Conservation (phyloP, 2,113 vertebrate genomes). For the Peromyscus californicus region DNA sequence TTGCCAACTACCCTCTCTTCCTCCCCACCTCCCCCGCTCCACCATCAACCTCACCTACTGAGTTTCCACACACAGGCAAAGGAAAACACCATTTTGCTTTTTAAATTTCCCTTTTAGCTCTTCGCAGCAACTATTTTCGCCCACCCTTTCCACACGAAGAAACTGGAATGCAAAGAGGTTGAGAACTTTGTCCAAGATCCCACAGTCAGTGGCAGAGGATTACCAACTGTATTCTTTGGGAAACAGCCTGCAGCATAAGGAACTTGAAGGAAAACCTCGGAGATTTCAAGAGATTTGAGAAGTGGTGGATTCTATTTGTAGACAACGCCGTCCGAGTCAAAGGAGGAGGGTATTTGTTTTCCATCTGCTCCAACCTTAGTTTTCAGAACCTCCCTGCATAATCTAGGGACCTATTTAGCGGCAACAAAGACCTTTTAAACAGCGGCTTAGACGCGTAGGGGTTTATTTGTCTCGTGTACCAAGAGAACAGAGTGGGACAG, state of each 20-base stretch:
- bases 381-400: background rate
- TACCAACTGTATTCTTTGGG: background rate
- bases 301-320: background rate
- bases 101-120: background rate
- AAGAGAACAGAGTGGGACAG: background rate
- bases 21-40: fast-evolving
- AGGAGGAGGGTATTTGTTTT: slow-evolving; percentile 10
- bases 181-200: background rate
- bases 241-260: background rate
- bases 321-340: background rate
- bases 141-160: background rate
- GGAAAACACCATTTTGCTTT: background rate
- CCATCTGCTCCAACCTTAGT: background rate
- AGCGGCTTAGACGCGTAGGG: background rate
- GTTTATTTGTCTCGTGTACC: background rate
- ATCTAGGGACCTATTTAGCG: background rate
- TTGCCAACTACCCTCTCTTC: background rate
- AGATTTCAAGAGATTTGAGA: background rate
- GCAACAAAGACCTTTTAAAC: background rate
- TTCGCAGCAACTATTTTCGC: background rate
- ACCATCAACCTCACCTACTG: background rate
- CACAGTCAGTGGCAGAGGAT: background rate
- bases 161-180: background rate
- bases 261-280: background rate
- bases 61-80: background rate